Percentiles rank a stretch among this genome's conserved stretches.
These are phyloP conservation scores for Spilarctia lutea DNA, from an alignment of 2,888 invertebrate genomes.

Conservation along the genomic window DNA sequence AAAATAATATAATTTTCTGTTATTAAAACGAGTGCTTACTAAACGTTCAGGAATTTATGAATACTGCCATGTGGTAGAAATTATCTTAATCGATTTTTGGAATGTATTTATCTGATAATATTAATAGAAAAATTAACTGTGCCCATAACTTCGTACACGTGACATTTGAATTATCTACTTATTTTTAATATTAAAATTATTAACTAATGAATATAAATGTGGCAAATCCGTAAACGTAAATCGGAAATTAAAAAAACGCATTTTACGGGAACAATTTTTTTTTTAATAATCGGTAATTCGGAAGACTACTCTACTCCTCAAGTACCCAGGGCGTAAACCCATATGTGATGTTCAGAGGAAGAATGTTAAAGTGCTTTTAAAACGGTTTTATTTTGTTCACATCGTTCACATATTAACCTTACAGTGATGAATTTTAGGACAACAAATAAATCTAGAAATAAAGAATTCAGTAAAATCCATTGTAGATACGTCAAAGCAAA, in stretches of 20 bases:
- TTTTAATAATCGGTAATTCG: too few species aligned
- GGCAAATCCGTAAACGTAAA: too few species aligned
- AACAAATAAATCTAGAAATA: not conserved
- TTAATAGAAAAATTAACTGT: not conserved
- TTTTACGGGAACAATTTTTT: too few species aligned
- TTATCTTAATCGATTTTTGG: slow-evolving; percentile 5
- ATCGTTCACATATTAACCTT: not conserved
- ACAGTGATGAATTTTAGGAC: not conserved
- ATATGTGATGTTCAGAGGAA: not conserved
- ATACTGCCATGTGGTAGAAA: not conserved
- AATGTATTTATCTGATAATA: not conserved
- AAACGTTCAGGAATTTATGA: not conserved
- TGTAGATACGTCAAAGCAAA: not conserved
- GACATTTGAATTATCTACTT: too few species aligned
- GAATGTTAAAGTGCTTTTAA: too few species aligned
- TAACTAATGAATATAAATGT: too few species aligned
- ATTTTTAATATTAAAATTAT: too few species aligned
- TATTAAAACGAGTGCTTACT: slow-evolving; percentile 11
- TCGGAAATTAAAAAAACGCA: too few species aligned
- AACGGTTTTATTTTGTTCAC: not conserved
- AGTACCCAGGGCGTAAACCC: not conserved
- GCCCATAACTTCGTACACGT: too few species aligned
- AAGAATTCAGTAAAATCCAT: too few species aligned
- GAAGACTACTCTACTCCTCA: too few species aligned
- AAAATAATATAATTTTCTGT: slow-evolving; percentile 12